Percentiles rank a stretch among this genome's conserved stretches.
Evolutionary conservation across 1,140 invertebrate species (phyloP).

Genomic region (Drosophila busckii): DNA sequence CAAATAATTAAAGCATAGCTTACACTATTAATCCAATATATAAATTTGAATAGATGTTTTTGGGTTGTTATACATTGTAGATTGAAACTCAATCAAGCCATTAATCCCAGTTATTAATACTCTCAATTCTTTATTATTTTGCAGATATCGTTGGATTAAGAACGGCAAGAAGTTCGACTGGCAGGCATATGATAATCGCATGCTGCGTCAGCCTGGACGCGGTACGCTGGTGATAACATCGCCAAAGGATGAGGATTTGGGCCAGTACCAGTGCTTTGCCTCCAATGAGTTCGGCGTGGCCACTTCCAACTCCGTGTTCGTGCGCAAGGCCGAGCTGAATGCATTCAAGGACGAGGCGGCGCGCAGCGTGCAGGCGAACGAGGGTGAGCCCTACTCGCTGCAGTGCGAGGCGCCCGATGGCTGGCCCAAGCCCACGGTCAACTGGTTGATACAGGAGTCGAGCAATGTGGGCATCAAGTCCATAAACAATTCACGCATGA

Average conservation of each 20-base stretch:
- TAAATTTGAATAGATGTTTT: too few species aligned
- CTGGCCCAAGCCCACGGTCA: conserved; percentile 95
- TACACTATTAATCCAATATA: too few species aligned
- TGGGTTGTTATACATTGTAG: too few species aligned
- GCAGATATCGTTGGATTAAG: conserved; percentile 96
- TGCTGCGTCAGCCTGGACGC: conserved; percentile 93
- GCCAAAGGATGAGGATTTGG: conserved; percentile 94
- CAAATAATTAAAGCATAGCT: too few species aligned
- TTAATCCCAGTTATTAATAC: not conserved
- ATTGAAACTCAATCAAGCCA: too few species aligned
- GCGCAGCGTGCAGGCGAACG: conserved; percentile 84
- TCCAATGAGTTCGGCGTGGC: conserved; percentile 96
- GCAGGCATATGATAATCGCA: conserved; percentile 94
- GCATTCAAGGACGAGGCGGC: conserved; percentile 90
- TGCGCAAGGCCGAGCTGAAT: conserved; percentile 95
- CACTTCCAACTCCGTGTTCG: conserved; percentile 95
- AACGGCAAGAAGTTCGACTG: conserved; percentile 95
- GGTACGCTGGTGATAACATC: conserved; percentile 94
- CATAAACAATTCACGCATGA: conserved; percentile 95
- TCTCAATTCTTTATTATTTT: conserved; percentile 28
- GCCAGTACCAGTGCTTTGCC: conserved; percentile 98
- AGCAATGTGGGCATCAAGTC: conserved; percentile 87
- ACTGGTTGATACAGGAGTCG: conserved; percentile 92
- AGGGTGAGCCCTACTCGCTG: conserved; percentile 92
- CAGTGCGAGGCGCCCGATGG: conserved; percentile 94